A percentile compares a stretch with the other conserved stretches of the same genome.
These are phyloP conservation scores for Eristalis tenax DNA, from an alignment of 2,888 invertebrate species.

Conservation along the genomic window DNA sequence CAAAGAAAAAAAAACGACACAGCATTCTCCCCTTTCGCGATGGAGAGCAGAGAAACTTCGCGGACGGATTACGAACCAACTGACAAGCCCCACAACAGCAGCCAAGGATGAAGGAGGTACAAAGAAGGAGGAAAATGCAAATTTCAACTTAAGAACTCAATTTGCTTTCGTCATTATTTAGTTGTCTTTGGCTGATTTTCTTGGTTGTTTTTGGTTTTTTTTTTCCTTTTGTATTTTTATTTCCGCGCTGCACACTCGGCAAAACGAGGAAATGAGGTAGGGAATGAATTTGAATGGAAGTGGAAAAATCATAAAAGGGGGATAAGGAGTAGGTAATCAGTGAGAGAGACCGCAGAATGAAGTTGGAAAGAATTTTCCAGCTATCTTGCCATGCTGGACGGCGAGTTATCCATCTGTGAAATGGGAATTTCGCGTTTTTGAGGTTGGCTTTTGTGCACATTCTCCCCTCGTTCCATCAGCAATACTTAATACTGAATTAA, in stretches of 20 bases:
- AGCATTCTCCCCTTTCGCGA: neutral
- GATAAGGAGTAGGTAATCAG: neutral
- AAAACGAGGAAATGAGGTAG: slow-evolving; percentile 67
- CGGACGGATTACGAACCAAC: slow-evolving; percentile 13
- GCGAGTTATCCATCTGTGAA: slow-evolving; percentile 69
- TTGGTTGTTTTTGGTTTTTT: neutral
- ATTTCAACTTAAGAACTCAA: slow-evolving; percentile 69
- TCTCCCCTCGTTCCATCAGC: slow-evolving; percentile 35
- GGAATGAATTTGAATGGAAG: slow-evolving; percentile 64
- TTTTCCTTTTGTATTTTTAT: slow-evolving; percentile 26
- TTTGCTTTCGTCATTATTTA: slow-evolving; percentile 67
- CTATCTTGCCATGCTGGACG: slow-evolving; percentile 44
- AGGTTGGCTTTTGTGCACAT: slow-evolving; percentile 44
- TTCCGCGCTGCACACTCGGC: slow-evolving; percentile 50
- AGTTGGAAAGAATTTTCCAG: slow-evolving; percentile 60
- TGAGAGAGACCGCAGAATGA: slow-evolving; percentile 48
- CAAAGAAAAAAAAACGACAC: neutral
- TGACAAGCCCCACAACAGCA: slow-evolving; percentile 11
- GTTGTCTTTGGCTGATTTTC: slow-evolving; percentile 62
- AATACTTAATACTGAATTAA: slow-evolving; percentile 15
- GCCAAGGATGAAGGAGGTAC: slow-evolving; percentile 14
- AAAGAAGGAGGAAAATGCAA: slow-evolving; percentile 56
- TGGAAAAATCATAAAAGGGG: slow-evolving; percentile 37
- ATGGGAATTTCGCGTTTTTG: slow-evolving; percentile 62
- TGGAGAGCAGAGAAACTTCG: slow-evolving; percentile 8